Evolutionary conservation across 2,888 invertebrate species (phyloP), one percentile per base, ranked within the genome.

Genomic region (Rutpela maculata): DNA sequence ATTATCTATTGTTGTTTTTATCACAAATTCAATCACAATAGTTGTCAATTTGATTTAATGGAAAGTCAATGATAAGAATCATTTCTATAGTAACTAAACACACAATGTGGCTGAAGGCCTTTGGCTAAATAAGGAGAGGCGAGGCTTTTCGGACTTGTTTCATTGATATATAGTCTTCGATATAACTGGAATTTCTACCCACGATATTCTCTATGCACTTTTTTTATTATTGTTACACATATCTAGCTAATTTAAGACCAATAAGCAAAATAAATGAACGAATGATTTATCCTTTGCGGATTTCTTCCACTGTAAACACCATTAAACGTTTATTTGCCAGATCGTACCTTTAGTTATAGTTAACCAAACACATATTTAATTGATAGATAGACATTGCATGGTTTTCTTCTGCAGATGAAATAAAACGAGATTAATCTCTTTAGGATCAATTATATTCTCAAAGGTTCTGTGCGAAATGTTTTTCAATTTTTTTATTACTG

Each of bases 21-120:
- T 80, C 79, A 71, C 38, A 73, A 57, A 68, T 55, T 55, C 59
- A 74, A 80, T 79, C 78, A 65, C 80, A 78, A 78, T 78, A 75
- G 78, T 77, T 80, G 78, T 79, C 80, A 79, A 74, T 80, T 80
- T 78, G 78, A 82, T 81, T 81, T 79, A 80, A 78, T 76, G 80
- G 76, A 78, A 75, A 76, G 75, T 67, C 63, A 76, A 31, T 79
- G 81, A 82, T 82, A 82, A 80, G 75, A 75, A 82, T 80, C 80
- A 80, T 80, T 81, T 81, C 80, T 80, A 79, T 80, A 76, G 80
- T 72, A 50, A 72, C 71, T 62, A 71, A 71, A 71, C 71, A 70
- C 59, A 70, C 59, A 70, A 70, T 43, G 55, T 63, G 60, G 79
- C 76, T 77, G 78, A 80, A 81, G 76, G 80, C 80, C 78, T 76